Evolutionary conservation across 2,797 vertebrate genomes (phyloP).

Genomic region (Gymnothorax javanicus): DNA sequence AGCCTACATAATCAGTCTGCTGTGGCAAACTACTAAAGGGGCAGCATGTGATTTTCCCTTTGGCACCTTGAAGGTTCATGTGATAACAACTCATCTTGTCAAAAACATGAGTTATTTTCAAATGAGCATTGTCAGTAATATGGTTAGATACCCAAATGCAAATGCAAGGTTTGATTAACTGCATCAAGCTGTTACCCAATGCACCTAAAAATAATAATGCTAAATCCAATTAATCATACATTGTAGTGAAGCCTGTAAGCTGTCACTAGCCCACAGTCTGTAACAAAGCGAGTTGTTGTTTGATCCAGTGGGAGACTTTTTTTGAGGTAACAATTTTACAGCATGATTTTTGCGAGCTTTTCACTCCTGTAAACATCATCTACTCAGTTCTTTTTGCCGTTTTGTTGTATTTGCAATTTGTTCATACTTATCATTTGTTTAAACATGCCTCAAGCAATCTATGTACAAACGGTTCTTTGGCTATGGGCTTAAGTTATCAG

Average conservation of each 20-base stretch:
- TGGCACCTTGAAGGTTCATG: not conserved
- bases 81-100: not conserved
- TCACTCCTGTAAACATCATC: not conserved
- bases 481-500: not conserved
- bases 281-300: not conserved
- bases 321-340: not conserved
- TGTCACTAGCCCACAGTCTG: not conserved
- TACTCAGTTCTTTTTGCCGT: not conserved
- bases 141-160: not conserved
- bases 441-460: conserved; percentile 4
- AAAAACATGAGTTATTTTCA: not conserved
- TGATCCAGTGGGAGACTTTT: not conserved
- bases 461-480: not conserved
- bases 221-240: not conserved
- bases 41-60: conserved; percentile 12
- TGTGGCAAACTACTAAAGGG: not conserved
- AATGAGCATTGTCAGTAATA: not conserved
- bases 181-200: not conserved
- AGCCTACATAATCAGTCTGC: not conserved
- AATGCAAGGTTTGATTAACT: not conserved
- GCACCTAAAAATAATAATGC: not conserved
- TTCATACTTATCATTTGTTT: not conserved
- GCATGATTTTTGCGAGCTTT: not conserved
- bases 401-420: not conserved
- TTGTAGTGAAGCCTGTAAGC: not conserved